Conservation (phyloP, 1,140 invertebrate species). For the Apis mellifera region Amel_HAv3.1 CM009943.2:7842501-7843000, state of each 20-base stretch:
- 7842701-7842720: background rate
- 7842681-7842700: too few species aligned
- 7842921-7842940: slow-evolving; percentile 33
- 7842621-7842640: background rate
- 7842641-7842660: too few species aligned
- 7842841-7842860: slow-evolving; percentile 30
- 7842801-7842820: slow-evolving; percentile 27
- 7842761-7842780: slow-evolving; percentile 25
- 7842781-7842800: slow-evolving; percentile 35
- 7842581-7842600: background rate
- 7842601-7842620: background rate
- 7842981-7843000: background rate
- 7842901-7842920: background rate
- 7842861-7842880: too few species aligned
- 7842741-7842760: slow-evolving; percentile 25
- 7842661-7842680: background rate
- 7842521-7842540: slow-evolving; percentile 51
- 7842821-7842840: slow-evolving; percentile 41
- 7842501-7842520: slow-evolving; percentile 64
- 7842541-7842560: background rate
- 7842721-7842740: slow-evolving; percentile 12
- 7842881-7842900: too few species aligned
- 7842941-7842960: background rate
- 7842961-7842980: background rate
- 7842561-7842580: slow-evolving; percentile 7